phyloP scores from a whole-genome alignment of 2,888 invertebrate genomes.

The Tenthredo amoena region DNA sequence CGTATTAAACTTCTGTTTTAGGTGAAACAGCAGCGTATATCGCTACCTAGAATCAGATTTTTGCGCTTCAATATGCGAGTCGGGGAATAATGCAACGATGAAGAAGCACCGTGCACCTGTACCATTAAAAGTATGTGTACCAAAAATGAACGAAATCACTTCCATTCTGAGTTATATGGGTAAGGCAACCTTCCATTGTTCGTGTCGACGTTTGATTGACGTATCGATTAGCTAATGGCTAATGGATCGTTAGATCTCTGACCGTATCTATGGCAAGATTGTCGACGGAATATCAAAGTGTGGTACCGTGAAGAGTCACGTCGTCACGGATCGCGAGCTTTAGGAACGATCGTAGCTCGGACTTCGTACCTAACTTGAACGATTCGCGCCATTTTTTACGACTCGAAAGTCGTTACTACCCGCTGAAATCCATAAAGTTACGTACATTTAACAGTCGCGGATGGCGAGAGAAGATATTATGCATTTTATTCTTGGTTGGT shows the following conservation, averaged over 20 bases:
- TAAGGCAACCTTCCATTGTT: slow-evolving; percentile 63
- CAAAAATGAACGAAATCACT: slow-evolving; percentile 61
- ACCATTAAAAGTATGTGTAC: neutral
- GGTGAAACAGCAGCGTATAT: neutral
- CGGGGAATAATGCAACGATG: neutral
- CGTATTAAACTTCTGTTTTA: neutral
- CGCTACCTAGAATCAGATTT: neutral
- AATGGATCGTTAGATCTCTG: slow-evolving; percentile 56
- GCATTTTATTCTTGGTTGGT: neutral
- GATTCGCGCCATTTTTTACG: slow-evolving; percentile 27
- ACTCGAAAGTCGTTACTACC: slow-evolving; percentile 24
- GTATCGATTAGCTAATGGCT: slow-evolving; percentile 55
- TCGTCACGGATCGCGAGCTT: neutral
- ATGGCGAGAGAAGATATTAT: neutral
- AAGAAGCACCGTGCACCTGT: neutral
- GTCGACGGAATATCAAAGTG: slow-evolving; percentile 48
- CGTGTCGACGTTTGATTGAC: slow-evolving; percentile 56
- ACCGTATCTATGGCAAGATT: slow-evolving; percentile 53
- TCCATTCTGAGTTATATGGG: slow-evolving; percentile 55
- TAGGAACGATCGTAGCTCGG: neutral
- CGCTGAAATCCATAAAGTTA: slow-evolving; percentile 19
- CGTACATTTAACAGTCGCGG: slow-evolving; percentile 6
- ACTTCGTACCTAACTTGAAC: neutral
- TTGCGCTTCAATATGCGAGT: neutral
- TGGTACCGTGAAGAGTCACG: neutral